Evolutionary conservation across 2,113 vertebrate species (phyloP).

Genomic region (Bombycilla garrulus): DNA sequence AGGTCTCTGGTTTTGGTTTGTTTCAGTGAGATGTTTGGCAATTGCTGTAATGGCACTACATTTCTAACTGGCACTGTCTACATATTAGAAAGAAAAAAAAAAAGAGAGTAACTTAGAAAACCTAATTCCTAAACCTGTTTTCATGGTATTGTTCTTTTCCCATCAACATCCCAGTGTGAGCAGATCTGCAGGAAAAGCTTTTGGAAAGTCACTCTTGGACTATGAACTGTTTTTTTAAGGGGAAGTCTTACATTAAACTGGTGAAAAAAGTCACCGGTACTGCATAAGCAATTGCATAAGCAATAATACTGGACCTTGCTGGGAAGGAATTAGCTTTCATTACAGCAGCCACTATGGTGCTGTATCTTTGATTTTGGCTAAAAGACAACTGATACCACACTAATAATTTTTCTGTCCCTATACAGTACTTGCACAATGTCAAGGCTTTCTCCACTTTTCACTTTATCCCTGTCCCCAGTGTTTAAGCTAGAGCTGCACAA

Average conservation of each 20-base stretch:
- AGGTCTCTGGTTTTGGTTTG: background rate
- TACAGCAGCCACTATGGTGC: background rate
- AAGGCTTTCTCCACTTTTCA: background rate
- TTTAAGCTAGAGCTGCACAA: background rate
- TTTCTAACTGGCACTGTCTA: background rate
- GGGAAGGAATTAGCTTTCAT: background rate
- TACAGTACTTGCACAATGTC: background rate
- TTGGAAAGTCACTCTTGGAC: background rate
- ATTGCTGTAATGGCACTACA: fast-evolving
- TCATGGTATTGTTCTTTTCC: background rate
- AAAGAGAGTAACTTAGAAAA: background rate
- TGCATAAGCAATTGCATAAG: background rate
- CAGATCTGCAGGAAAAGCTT: background rate
- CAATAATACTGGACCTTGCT: background rate
- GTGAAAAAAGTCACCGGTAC: background rate
- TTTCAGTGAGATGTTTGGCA: background rate
- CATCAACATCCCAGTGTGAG: background rate
- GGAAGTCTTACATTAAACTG: background rate
- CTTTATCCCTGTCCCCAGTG: fast-evolving
- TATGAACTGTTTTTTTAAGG: background rate
- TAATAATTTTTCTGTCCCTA: background rate
- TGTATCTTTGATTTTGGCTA: background rate
- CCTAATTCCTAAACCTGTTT: background rate
- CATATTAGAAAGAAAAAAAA: background rate
- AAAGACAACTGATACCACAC: background rate